A percentile compares a stretch with the other conserved stretches of the same genome.
Evolutionary conservation across 2,797 vertebrate genomes (phyloP).

Genomic region (Graptemys geographica): DNA sequence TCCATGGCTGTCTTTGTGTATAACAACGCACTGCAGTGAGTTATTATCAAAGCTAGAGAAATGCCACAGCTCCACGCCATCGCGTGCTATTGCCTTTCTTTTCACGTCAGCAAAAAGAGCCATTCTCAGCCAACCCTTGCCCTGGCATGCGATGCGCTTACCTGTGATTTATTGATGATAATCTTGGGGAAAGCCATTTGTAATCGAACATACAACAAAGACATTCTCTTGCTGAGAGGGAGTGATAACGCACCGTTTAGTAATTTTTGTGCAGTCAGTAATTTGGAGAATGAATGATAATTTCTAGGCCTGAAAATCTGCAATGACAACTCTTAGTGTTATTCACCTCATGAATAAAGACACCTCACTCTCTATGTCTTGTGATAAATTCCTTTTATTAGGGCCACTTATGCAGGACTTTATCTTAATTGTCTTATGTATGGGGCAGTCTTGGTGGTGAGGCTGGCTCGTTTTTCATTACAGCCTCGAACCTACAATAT

Average conservation of each 20-base stretch:
- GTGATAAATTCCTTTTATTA: slow-evolving; percentile 88
- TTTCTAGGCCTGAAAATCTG: slow-evolving; percentile 81
- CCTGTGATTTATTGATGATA: slow-evolving; percentile 87
- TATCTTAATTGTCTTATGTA: slow-evolving; percentile 84
- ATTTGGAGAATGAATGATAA: slow-evolving; percentile 88
- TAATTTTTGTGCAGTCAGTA: slow-evolving; percentile 84
- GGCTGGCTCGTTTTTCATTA: slow-evolving; percentile 79
- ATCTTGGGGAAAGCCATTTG: slow-evolving; percentile 84
- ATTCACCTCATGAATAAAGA: slow-evolving; percentile 83
- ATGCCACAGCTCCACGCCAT: not conserved
- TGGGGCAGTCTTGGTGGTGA: slow-evolving; percentile 75
- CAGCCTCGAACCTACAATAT: slow-evolving; percentile 56
- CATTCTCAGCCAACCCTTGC: slow-evolving; percentile 59
- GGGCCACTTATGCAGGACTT: slow-evolving; percentile 83
- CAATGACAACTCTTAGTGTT: slow-evolving; percentile 80
- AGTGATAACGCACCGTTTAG: slow-evolving; percentile 87
- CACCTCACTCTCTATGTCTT: slow-evolving; percentile 80
- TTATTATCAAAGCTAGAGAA: slow-evolving; percentile 16
- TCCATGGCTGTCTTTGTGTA: slow-evolving; percentile 26
- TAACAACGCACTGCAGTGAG: slow-evolving; percentile 1
- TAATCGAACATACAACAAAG: slow-evolving; percentile 84
- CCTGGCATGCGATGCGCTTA: slow-evolving; percentile 68
- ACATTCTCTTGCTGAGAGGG: slow-evolving; percentile 82
- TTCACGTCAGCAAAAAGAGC: slow-evolving; percentile 44
- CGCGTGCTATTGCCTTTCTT: slow-evolving; percentile 61